phyloP scores from a whole-genome alignment of 2,797 vertebrate genomes.

The Rousettus madagascariensis region DNA sequence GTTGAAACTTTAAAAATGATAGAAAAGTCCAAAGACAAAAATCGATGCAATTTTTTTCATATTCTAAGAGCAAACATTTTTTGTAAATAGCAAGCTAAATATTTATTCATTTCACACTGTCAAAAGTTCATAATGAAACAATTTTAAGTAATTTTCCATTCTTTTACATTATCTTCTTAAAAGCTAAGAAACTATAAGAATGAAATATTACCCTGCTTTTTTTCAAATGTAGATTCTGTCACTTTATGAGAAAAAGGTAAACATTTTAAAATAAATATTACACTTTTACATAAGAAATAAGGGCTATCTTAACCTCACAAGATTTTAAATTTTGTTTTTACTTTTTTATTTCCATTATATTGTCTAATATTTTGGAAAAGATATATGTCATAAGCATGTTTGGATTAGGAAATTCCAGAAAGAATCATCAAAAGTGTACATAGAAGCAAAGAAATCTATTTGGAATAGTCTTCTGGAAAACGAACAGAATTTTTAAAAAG shows the following conservation, averaged over 20 bases:
- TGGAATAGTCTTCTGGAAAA: not conserved
- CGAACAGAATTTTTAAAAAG: not conserved
- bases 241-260: not conserved
- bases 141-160: constrained; percentile 28
- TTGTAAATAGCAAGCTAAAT: constrained; percentile 38
- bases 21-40: constrained; percentile 5
- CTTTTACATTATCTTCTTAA: constrained; percentile 10
- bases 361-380: constrained; percentile 25
- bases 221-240: not conserved
- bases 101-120: not conserved
- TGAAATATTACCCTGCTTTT: not conserved
- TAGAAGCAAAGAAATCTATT: not conserved
- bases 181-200: constrained; percentile 15
- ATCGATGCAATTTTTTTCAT: not conserved
- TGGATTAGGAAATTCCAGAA: constrained; percentile 16
- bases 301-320: not conserved
- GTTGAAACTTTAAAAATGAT: constrained; percentile 15
- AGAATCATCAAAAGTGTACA: not conserved
- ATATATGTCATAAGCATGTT: not conserved
- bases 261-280: constrained; percentile 44
- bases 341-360: constrained; percentile 6
- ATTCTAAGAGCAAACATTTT: not conserved
- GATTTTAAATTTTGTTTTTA: constrained; percentile 24
- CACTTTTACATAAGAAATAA: not conserved
- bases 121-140: constrained; percentile 24